Conservation (phyloP, 92 coral and sea anemone genomes). For the Porites lobata region DNA sequence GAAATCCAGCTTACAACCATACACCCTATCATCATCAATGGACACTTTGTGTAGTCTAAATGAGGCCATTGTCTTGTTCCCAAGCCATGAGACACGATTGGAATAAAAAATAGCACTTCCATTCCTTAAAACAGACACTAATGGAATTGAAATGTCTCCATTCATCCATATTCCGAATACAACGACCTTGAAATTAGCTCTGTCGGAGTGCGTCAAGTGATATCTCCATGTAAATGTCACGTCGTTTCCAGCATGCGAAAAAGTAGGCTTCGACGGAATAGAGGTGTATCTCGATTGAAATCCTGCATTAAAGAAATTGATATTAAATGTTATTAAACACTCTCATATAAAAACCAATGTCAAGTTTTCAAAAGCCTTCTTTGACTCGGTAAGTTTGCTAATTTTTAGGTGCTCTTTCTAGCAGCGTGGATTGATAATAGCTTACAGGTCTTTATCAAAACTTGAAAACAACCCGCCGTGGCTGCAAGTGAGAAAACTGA, state of each 20-base stretch:
- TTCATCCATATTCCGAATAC: conserved; percentile 39
- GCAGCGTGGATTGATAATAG: too few relatives aligned
- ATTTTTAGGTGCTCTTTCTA: too few relatives aligned
- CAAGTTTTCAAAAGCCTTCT: too few relatives aligned
- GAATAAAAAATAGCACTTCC: conserved; percentile 13
- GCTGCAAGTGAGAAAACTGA: too few relatives aligned
- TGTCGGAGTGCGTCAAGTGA: conserved; percentile 22
- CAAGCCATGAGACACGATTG: conserved; percentile 17
- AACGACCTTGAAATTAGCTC: conserved; percentile 7
- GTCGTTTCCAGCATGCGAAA: conserved; percentile 38
- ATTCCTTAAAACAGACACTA: conserved; percentile 4
- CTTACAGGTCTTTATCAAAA: too few relatives aligned
- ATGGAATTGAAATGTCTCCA: conserved; percentile 40
- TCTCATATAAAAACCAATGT: too few relatives aligned
- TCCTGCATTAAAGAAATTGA: conserved; percentile 18
- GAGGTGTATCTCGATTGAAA: conserved; percentile 41
- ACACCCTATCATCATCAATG: conserved; percentile 6
- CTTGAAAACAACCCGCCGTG: too few relatives aligned
- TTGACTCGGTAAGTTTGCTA: too few relatives aligned
- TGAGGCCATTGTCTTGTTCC: conserved; percentile 18
- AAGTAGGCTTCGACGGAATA: conserved; percentile 46
- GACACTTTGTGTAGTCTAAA: conserved; percentile 33
- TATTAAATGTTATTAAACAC: not conserved
- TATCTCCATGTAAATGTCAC: conserved; percentile 55
- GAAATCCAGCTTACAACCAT: conserved; percentile 44